Base-by-base conservation (phyloP, 1,140 invertebrate species). In the Euwallacea similis region DNA sequence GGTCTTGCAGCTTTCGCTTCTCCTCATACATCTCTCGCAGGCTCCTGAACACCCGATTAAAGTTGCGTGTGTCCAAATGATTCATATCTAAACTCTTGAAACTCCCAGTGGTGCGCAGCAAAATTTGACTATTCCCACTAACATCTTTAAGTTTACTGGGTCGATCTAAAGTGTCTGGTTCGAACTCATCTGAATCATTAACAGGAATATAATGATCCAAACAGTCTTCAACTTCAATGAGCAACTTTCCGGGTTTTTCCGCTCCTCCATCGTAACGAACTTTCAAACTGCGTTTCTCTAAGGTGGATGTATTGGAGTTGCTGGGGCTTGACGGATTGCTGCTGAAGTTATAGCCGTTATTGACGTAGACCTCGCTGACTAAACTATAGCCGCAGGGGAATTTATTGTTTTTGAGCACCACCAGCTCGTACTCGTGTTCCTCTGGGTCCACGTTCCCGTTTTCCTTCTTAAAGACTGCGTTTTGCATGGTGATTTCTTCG, bases 151-250 rank as follows among this genome's bases (percentile, higher is more conserved):
- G 46, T 71, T 85, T 86, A 4, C 89, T 91, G 47, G 90, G 89
- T 78, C 92, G 82, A 77, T 94, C 92, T 33, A 94, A 80, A 0
- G 93, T 94, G 74, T 94, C 93, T 0, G 91, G 91, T 79, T 94
- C 92, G 76, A 93, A 94, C 64, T 85, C 85, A 72, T 93, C 91
- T 2, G 88, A 90, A 71, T 91, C 89, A 56, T 89, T 86, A 10
- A 88, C 86, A 76, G 85, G 86, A 1, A 89, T 86, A 70, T 90
- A 90, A 78, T 90, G 88, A 75, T 88, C 86, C 1, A 89, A 86
- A 0, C 88, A 86, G 78, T 91, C 90, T 79, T 90, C 88, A 0
- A 94, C 89, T 81, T 92, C 90, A 68, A 94, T 94, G 13, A 91
- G 89, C 54, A 92, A 79, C 74, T 88, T 89, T 2, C 90, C 90